Base-by-base conservation (phyloP, 1,140 invertebrate genomes). In the Liolophura sinensis region DNA sequence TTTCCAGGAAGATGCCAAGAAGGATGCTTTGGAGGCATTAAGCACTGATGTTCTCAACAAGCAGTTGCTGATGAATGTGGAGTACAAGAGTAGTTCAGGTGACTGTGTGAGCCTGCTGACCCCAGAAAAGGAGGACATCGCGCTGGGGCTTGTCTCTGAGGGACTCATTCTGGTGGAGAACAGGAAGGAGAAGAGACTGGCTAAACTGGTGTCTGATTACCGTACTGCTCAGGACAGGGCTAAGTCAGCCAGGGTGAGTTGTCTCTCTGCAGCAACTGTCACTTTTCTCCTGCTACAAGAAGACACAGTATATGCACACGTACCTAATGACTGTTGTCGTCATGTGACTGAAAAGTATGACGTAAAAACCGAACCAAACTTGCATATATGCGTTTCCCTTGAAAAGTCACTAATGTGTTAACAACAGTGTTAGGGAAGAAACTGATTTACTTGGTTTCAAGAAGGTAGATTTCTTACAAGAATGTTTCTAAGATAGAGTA, bases 141-240 rank as follows among this genome's bases (percentile, higher is more conserved):
- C 89, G 40, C 93, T 94, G 83, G 88, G 87, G 68, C 87, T 99
- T 18, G 90, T 99, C 64, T 87, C 89, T 48, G 92, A 97, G 73
- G 97, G 97, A 16, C 88, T 92, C 54, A 86, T 97, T 1, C 77
- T 97, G 48, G 90, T 92, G 63, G 94, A 96, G 56, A 88, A 88
- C 57, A 86, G 91, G 50, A 90, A 91, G 65, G 95, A 97, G 76
- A 90, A 90, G 65, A 89, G 92, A 73, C 88, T 97, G 47, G 88
- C 91, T 58, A 90, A 92, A 83, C 80, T 98, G 82, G 90, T 94
- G 66, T 87, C 87, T 47, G 92, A 95, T 64, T 98, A 97, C 82
- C 88, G 87, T 69, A 89, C 89, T 49, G 93, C 94, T 16, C 92
- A 97, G 82, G 91, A 94, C 68, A 86, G 89, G 61, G 96, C 96